These are phyloP conservation scores for Enteromius afrohamiltoni DNA, from an alignment of 2,797 vertebrate genomes.

Conservation along the genomic window DNA sequence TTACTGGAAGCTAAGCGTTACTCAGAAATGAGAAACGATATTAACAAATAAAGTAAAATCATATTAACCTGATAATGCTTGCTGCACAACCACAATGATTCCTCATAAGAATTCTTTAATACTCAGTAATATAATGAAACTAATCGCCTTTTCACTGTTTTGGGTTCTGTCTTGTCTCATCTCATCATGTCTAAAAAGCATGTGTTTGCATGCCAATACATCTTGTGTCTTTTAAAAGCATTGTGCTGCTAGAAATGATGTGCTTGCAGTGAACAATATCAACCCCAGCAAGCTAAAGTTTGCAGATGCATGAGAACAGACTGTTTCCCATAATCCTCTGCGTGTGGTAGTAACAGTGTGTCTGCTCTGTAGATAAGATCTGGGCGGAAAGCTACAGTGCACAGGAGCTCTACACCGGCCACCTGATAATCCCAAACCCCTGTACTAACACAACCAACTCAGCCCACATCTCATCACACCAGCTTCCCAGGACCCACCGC, in stretches of 20 bases:
- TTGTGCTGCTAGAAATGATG: conserved; percentile 20
- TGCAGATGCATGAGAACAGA: conserved; percentile 39
- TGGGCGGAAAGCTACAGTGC: conserved; percentile 97
- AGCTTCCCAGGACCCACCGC: conserved; percentile 78
- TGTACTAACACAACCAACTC: conserved; percentile 74
- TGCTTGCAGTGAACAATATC: conserved; percentile 6
- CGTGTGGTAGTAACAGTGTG: conserved; percentile 44
- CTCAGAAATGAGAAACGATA: background rate
- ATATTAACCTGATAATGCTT: background rate
- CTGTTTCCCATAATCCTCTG: background rate
- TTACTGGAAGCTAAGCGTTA: background rate
- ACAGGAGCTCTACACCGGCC: conserved; percentile 96
- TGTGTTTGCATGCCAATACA: conserved; percentile 51
- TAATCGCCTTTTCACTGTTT: background rate
- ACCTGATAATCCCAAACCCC: conserved; percentile 83
- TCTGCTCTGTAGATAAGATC: conserved; percentile 86
- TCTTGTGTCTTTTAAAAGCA: conserved; percentile 39
- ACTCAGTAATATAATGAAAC: background rate
- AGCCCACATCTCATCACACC: conserved; percentile 88
- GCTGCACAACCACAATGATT: background rate
- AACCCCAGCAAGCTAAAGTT: background rate
- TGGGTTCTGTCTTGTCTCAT: conserved; percentile 27
- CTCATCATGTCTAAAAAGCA: conserved; percentile 35
- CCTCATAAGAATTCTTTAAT: background rate
- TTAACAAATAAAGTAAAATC: background rate